phyloP scores from a whole-genome alignment of 2,888 invertebrate genomes.

The Ypsolopha scabrella region DNA sequence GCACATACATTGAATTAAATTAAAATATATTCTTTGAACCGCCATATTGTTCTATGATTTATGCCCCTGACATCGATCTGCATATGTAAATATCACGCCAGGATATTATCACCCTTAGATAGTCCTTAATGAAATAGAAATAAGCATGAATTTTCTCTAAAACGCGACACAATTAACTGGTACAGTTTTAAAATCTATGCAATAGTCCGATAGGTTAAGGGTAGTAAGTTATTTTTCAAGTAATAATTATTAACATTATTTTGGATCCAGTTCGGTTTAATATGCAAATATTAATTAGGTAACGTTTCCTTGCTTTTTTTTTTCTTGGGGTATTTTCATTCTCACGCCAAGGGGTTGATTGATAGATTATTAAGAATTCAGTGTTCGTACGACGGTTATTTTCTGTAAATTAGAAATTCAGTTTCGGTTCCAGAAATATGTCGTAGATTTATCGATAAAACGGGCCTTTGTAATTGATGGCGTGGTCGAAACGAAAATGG shows the following conservation, averaged over 20 bases:
- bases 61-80: slow-evolving; percentile 48
- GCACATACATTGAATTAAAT: slow-evolving; percentile 14
- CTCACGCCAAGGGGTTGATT: slow-evolving; percentile 59
- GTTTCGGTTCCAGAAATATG: slow-evolving; percentile 1
- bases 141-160: too few species aligned
- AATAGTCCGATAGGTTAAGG: slow-evolving; percentile 12
- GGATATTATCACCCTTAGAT: too few species aligned
- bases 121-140: too few species aligned
- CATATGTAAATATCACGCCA: slow-evolving; percentile 35
- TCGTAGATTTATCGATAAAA: slow-evolving; percentile 4
- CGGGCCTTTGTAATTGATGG: background rate
- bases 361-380: slow-evolving; percentile 24
- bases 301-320: slow-evolving; percentile 37
- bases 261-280: slow-evolving; percentile 31
- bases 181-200: slow-evolving; percentile 16
- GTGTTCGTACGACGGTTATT: slow-evolving; percentile 1
- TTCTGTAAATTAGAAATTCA: slow-evolving; percentile 5
- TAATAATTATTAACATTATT: slow-evolving; percentile 44
- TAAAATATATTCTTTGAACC: slow-evolving; percentile 21
- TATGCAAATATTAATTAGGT: slow-evolving; percentile 65
- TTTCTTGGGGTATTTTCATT: slow-evolving; percentile 37
- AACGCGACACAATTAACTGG: too few species aligned
- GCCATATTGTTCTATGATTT: slow-evolving; percentile 66
- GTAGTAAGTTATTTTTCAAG: slow-evolving; percentile 12
- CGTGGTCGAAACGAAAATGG: background rate